Base-by-base conservation (phyloP, 2,113 vertebrate genomes). In the Poeciliopsis prolifica region DNA sequence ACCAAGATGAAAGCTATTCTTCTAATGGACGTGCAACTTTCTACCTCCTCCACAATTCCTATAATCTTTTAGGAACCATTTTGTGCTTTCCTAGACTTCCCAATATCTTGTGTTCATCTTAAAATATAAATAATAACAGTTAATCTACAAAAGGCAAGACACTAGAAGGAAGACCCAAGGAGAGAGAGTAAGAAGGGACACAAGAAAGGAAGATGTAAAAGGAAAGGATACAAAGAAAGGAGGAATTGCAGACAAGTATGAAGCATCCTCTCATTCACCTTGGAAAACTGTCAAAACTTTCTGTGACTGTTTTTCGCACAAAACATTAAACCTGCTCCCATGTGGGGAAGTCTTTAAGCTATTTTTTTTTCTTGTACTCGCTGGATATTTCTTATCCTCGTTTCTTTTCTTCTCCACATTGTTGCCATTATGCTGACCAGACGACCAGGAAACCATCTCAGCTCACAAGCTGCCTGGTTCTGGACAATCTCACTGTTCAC, bases 401-500 rank as follows among this genome's bases (percentile, higher is more conserved):
- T 44, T 44, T 44, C 13, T 15, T 44, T 24, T 54, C 8, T 54
- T 8, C 22, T 17, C 30, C 28, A 30, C 6, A 31, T 0, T 14
- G 29, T 5, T 19, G 51, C 22, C 17, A 58, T n/a, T n/a, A n/a
- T n/a, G 51, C 51, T 48, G 44, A 48, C 19, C 44, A n/a, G 51
- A n/a, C 22, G 24, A n/a, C 8, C 6, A n/a, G 51, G 9, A 58
- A 7, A 58, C 22, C 51, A 58, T n/a, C 51, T 17, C 22, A 24
- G 51, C 51, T 35, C 63, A 19, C 17, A 33, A 61, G 28, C n/a
- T 61, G 28, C n/a, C 15, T 17, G n/a, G 1, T 1, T n/a, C 30
- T 64, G 8, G 29, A 64, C 10, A n/a, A 58, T 74, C 63, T 78
- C 42, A 69, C 15, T 11, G 13, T 58, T 29, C 71, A 70, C 60